A percentile compares a stretch with the other conserved stretches of the same genome.
Conservation (phyloP, 1,140 invertebrate species). For the Rhizoglyphus robini region DNA sequence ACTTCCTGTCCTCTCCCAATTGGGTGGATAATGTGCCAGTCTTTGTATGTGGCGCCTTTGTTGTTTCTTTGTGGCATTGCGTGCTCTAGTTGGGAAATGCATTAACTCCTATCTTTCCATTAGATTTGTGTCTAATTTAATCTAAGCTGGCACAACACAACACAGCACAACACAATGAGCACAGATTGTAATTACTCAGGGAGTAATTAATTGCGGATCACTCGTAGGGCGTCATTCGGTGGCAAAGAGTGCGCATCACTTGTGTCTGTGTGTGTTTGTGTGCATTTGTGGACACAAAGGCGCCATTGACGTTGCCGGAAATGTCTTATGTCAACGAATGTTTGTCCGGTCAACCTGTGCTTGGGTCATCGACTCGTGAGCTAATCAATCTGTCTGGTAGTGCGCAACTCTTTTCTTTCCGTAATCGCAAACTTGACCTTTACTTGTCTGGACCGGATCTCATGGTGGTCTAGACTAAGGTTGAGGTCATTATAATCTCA, state of each 20-base stretch:
- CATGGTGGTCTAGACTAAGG: constrained; percentile 1
- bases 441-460: neutral
- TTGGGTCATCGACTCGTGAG: neutral
- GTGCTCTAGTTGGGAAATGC: constrained; percentile 1
- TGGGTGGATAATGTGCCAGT: neutral
- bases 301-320: neutral
- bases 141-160: no score
- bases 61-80: neutral
- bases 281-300: neutral
- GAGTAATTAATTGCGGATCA: neutral
- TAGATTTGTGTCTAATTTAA: no score
- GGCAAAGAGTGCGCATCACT: neutral
- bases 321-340: neutral
- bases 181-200: no score
- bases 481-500: constrained; percentile 15
- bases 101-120: no score
- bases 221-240: neutral
- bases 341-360: neutral
- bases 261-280: neutral
- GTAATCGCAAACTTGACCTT: constrained; percentile 15
- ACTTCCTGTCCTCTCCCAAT: neutral
- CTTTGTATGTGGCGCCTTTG: neutral
- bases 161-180: no score
- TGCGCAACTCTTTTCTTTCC: constrained; percentile 2
- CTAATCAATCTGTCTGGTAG: neutral